Base-by-base conservation (phyloP, 2,797 vertebrate species). In the Limosa lapponica region DNA sequence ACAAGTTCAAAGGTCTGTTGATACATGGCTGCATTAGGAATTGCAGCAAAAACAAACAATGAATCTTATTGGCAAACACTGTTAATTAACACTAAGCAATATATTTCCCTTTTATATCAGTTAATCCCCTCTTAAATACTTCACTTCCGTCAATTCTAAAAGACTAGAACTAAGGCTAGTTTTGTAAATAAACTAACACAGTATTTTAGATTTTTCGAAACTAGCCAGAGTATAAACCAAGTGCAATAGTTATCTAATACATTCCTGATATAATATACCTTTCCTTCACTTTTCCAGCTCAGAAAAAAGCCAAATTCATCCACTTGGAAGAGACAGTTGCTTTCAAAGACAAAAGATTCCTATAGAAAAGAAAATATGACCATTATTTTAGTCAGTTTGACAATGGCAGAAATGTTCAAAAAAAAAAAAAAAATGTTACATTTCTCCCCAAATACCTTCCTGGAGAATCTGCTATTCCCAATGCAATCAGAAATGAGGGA, bases 241-340 rank as follows among this genome's bases (percentile, higher is more conserved):
- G 4, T 46, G 9, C 20, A 54, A 19, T 23, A 81, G 43, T 19
- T 85, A 46, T 14, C 10, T 27, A 34, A 57, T 20, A 83, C 24
- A 61, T 64, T 81, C 43, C 70, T 27, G 30, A 61, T 8, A 5
- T 34, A 70, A 22, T 73, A n/a, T 98, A 99, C 99, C 99, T 99
- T 99, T 98, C 99, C 99, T 96, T 99, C 99, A 81, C 98, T 99
- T 97, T 99, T 99, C 99, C 99, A 99, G 37, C 99, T 99, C 92
- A 99, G 98, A 97, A 99, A 99, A 96, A 99, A 99, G 39, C 99
- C 99, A 91, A 98, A 99, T 96, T 99, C 99, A 49, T 99, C 99
- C 93, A 99, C 99, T 97, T 98, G 99, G 97, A 99, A 99, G 96
- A 99, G 98, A 97, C 99, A 99, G 97, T 98, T 99, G 88, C 99